Conservation (phyloP, 2,113 vertebrate genomes). For the Elanoides forficatus region DNA sequence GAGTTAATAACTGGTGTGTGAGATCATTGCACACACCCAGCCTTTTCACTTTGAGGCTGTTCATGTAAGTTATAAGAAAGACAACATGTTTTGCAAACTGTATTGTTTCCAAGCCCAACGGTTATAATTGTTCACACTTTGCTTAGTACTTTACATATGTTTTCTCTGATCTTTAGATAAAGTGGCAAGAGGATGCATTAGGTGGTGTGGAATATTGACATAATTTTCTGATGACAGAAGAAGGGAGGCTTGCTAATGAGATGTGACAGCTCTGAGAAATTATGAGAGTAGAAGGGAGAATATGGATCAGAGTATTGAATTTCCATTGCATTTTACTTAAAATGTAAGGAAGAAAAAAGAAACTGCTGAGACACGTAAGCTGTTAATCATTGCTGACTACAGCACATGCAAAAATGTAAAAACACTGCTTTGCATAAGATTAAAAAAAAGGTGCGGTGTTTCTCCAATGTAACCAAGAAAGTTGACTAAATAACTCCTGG, state of each 20-base stretch:
- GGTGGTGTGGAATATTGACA: not conserved
- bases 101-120: not conserved
- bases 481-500: not conserved
- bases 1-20: not conserved
- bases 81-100: not conserved
- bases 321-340: not conserved
- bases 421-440: not conserved
- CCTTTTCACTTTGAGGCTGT: not conserved
- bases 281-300: not conserved
- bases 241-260: not conserved
- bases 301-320: not conserved
- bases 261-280: constrained; percentile 24
- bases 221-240: not conserved
- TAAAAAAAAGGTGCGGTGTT: not conserved
- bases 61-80: not conserved
- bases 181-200: not conserved
- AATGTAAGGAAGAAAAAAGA: not conserved
- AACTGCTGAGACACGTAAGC: not conserved
- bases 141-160: not conserved
- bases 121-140: not conserved
- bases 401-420: not conserved
- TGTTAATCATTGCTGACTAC: not conserved
- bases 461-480: not conserved
- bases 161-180: constrained; percentile 3
- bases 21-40: not conserved